A percentile compares a stretch with the other conserved stretches of the same genome.
Conservation (phyloP, 2,888 invertebrate species). For the Hirudinaria manillensis region DNA sequence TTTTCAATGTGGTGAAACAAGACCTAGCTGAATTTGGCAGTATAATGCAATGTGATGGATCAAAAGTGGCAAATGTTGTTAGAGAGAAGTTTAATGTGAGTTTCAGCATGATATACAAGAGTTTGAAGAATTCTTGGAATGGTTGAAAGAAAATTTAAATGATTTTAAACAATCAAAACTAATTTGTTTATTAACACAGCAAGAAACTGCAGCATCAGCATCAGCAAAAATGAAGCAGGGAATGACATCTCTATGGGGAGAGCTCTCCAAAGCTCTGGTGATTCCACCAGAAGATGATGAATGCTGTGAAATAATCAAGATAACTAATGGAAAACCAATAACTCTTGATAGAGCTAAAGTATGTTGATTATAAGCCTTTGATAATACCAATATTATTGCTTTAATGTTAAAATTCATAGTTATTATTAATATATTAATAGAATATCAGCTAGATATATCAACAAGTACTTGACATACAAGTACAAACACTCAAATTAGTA, state of each 20-base stretch:
- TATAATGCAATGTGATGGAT: constrained; percentile 49
- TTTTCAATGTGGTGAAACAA: constrained; percentile 48
- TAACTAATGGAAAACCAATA: constrained; percentile 36
- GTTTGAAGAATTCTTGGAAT: no score
- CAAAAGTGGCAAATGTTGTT: constrained; percentile 44
- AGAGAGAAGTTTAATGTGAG: constrained; percentile 44
- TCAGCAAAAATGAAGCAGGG: constrained; percentile 47
- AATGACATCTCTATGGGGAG: constrained; percentile 46
- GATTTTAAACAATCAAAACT: no score
- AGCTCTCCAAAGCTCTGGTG: constrained; percentile 47
- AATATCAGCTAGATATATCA: no score
- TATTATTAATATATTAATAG: no score
- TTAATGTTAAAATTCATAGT: no score
- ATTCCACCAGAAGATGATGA: constrained; percentile 48
- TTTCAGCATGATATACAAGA: background rate
- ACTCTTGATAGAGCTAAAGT: constrained; percentile 51
- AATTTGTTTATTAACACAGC: background rate
- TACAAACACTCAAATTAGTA: no score
- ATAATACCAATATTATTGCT: background rate
- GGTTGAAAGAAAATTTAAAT: no score
- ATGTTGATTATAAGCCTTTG: constrained; percentile 3
- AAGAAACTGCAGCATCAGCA: constrained; percentile 38
- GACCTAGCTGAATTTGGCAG: constrained; percentile 50
- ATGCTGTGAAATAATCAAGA: constrained; percentile 37
- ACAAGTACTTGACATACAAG: no score